These are phyloP conservation scores for Sorex fumeus DNA, from an alignment of 2,113 vertebrate species.

Conservation along the genomic window DNA sequence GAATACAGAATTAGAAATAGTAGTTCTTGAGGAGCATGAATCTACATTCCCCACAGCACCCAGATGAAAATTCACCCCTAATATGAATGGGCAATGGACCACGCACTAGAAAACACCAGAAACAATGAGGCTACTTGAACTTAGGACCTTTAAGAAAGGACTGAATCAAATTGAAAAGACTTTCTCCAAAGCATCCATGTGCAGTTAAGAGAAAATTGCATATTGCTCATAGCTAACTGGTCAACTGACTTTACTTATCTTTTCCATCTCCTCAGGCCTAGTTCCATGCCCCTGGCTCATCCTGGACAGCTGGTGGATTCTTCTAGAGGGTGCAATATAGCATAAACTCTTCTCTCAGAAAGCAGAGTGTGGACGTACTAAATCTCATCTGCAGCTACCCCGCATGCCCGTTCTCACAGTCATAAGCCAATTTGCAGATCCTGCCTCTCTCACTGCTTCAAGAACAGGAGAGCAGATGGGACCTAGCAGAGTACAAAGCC, in stretches of 20 bases:
- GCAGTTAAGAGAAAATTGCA: background rate
- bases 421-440: background rate
- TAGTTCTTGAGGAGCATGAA: background rate
- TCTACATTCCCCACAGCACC: background rate
- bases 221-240: background rate
- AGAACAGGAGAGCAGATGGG: background rate
- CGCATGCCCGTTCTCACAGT: background rate
- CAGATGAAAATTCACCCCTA: background rate
- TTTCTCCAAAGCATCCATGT: background rate
- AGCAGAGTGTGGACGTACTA: background rate
- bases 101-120: background rate
- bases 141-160: background rate
- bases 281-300: background rate
- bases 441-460: background rate
- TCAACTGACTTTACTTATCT: background rate
- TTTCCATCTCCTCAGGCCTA: background rate
- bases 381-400: background rate
- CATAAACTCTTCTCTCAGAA: background rate
- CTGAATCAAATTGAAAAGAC: background rate
- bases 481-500: background rate
- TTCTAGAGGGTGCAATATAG: background rate
- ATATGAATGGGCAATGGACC: background rate
- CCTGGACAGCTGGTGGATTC: background rate
- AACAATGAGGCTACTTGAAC: background rate
- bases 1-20: slow-evolving; percentile 15